Evolutionary conservation across 1,140 invertebrate species (phyloP).

Genomic region (Hestina assimilis): DNA sequence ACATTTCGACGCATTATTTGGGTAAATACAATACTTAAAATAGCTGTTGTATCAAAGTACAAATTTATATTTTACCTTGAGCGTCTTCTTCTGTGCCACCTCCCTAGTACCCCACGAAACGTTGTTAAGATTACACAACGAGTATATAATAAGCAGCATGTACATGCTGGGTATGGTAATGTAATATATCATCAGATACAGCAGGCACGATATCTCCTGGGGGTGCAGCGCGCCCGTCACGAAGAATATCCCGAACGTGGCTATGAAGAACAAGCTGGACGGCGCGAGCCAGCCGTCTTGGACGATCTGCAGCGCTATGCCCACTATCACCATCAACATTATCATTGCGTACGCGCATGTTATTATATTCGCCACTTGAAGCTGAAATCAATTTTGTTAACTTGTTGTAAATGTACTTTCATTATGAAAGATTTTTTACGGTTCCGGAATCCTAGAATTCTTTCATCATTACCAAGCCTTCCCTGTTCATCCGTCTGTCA

Average conservation of each 20-base stretch:
- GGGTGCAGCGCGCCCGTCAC: constrained; percentile 87
- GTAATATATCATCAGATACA: constrained; percentile 91
- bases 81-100: constrained; percentile 81
- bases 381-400: constrained; percentile 81
- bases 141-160: constrained; percentile 93
- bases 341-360: constrained; percentile 94
- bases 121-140: constrained; percentile 93
- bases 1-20: too few relatives aligned
- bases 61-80: constrained; percentile 84
- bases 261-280: constrained; percentile 87
- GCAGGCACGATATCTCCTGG: constrained; percentile 88
- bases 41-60: not conserved
- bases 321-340: constrained; percentile 96
- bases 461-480: too few relatives aligned
- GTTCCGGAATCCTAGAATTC: too few relatives aligned
- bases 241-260: constrained; percentile 78
- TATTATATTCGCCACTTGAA: constrained; percentile 94
- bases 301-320: constrained; percentile 88
- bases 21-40: too few relatives aligned
- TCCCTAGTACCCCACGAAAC: constrained; percentile 96
- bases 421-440: too few relatives aligned
- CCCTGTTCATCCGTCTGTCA: too few relatives aligned
- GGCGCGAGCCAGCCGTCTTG: constrained; percentile 89
- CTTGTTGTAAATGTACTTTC: too few relatives aligned
- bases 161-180: constrained; percentile 97